These are phyloP conservation scores for Dioctria linearis DNA, from an alignment of 2,888 invertebrate species.

Conservation along the genomic window DNA sequence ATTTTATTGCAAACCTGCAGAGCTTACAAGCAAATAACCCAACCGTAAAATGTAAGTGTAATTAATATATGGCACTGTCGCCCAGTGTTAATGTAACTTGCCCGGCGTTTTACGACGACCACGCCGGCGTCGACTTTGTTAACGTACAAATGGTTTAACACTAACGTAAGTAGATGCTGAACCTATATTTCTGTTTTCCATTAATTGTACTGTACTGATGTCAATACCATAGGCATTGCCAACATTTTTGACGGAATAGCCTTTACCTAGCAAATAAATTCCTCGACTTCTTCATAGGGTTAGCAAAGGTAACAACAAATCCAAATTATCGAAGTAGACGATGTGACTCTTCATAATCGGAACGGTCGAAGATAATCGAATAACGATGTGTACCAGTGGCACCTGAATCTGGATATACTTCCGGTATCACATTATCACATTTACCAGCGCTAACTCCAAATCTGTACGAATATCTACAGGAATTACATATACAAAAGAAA, in stretches of 20 bases:
- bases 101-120: no score
- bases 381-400: slow-evolving; percentile 47
- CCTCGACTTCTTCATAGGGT: slow-evolving; percentile 54
- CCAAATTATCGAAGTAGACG: slow-evolving; percentile 55
- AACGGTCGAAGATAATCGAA: slow-evolving; percentile 47
- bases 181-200: slow-evolving; percentile 66
- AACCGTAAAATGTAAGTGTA: no score
- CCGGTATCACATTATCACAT: slow-evolving; percentile 53
- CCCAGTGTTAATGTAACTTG: no score
- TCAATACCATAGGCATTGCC: slow-evolving; percentile 57
- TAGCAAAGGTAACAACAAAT: slow-evolving; percentile 32
- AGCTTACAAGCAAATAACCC: no score
- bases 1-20: no score
- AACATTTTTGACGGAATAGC: slow-evolving; percentile 54
- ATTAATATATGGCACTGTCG: no score
- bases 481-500: no score
- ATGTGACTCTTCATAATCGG: slow-evolving; percentile 47
- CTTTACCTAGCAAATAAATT: slow-evolving; percentile 56
- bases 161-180: slow-evolving; percentile 66
- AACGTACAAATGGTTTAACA: slow-evolving; percentile 60
- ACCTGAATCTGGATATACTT: slow-evolving; percentile 56
- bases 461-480: slow-evolving; percentile 8
- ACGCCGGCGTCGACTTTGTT: slow-evolving; percentile 49
- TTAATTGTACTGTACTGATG: slow-evolving; percentile 62
- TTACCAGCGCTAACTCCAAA: slow-evolving; percentile 57